Conservation (phyloP, 2,888 invertebrate species). For the Pyrrhosoma nymphula region DNA sequence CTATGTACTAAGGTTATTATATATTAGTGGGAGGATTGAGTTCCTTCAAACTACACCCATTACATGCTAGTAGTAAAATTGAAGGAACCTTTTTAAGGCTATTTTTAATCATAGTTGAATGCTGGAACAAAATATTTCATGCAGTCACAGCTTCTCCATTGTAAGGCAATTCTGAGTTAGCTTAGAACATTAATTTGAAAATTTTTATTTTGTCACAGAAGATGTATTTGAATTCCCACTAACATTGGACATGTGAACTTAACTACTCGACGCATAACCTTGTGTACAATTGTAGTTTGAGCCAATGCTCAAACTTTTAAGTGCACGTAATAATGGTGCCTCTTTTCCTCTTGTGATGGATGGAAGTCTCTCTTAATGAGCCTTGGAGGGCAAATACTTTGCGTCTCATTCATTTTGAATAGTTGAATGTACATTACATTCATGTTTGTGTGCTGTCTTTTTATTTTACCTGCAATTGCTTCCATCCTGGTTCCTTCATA, state of each 20-base stretch:
- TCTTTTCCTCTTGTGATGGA: conserved; percentile 20
- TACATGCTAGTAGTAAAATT: background rate
- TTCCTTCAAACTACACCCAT: background rate
- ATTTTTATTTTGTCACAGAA: conserved; percentile 45
- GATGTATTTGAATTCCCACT: conserved; percentile 64
- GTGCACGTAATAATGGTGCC: background rate
- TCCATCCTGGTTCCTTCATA: conserved; percentile 65
- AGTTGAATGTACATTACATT: conserved; percentile 61
- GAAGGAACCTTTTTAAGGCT: background rate
- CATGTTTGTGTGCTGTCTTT: conserved; percentile 64
- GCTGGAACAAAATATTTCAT: background rate
- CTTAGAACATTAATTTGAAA: background rate
- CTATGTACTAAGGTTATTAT: too few species aligned
- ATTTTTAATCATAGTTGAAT: too few species aligned
- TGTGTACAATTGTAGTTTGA: background rate
- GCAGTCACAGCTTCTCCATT: background rate
- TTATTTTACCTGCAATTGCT: conserved; percentile 67
- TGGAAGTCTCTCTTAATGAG: conserved; percentile 38
- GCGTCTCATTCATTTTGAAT: conserved; percentile 57
- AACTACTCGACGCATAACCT: background rate
- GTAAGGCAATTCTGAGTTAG: background rate
- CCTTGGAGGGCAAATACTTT: conserved; percentile 60
- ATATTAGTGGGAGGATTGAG: too few species aligned
- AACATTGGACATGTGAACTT: conserved; percentile 28
- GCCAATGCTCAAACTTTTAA: background rate